These are phyloP conservation scores for Hipposideros armiger DNA, from an alignment of 2,113 vertebrate species.

Conservation along the genomic window DNA sequence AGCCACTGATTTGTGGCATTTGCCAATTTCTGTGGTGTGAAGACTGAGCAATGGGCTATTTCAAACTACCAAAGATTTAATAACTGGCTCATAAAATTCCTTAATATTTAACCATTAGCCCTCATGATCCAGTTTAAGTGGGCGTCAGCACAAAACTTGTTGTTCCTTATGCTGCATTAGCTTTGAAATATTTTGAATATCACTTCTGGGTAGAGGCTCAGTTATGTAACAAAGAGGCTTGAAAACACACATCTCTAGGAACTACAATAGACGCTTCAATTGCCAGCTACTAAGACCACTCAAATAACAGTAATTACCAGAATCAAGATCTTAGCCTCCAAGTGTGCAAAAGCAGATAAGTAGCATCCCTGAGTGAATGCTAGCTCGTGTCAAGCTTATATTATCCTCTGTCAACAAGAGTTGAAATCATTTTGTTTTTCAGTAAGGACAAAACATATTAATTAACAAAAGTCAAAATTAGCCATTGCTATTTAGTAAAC, in stretches of 20 bases:
- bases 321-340: background rate
- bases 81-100: background rate
- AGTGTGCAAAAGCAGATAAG: background rate
- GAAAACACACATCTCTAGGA: background rate
- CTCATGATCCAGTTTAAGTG: background rate
- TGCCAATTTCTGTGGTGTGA: background rate
- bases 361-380: background rate
- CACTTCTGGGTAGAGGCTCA: background rate
- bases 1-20: background rate
- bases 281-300: background rate
- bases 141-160: background rate
- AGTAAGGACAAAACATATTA: background rate
- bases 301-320: background rate
- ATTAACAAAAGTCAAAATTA: background rate
- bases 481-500: background rate
- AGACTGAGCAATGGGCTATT: background rate
- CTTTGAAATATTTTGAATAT: conserved; percentile 24
- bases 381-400: background rate
- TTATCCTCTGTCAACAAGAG: background rate
- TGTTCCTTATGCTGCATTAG: background rate
- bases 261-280: background rate
- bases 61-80: background rate
- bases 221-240: background rate
- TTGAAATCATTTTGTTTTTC: background rate
- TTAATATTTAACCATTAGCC: background rate